Evolutionary conservation across 2,113 vertebrate genomes (phyloP).

Genomic region (Eclectus roratus): DNA sequence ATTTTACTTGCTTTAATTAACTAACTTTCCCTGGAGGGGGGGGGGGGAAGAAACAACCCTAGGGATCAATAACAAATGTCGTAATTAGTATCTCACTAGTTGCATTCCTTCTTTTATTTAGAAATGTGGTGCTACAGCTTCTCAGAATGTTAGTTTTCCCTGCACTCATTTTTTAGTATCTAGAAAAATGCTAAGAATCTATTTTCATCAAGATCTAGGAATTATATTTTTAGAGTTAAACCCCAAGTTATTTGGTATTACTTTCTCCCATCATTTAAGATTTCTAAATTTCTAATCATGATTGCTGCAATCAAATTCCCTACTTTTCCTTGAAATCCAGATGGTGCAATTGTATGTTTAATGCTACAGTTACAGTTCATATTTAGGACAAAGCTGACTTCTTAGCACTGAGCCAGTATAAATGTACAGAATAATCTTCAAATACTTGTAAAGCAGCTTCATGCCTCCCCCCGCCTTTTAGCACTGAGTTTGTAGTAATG

Average conservation of each 20-base stretch:
- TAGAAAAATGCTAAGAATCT: background rate
- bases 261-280: background rate
- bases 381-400: background rate
- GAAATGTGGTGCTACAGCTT: background rate
- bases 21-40: background rate
- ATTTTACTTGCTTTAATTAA: background rate
- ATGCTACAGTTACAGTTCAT: background rate
- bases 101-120: background rate
- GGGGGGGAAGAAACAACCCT: background rate
- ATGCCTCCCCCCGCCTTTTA: background rate
- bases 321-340: background rate
- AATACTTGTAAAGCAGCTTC: background rate
- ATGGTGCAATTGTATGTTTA: background rate
- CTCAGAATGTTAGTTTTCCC: background rate
- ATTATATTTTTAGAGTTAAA: background rate
- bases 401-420: background rate
- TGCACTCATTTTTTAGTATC: background rate
- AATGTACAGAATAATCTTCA: background rate
- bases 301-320: background rate
- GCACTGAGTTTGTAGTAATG: background rate
- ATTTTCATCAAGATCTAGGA: background rate
- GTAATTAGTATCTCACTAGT: background rate
- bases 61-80: background rate
- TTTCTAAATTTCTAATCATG: background rate
- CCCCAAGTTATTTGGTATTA: background rate